phyloP scores from a whole-genome alignment of 2,113 vertebrate species.

The Nothobranchius furzeri region DNA sequence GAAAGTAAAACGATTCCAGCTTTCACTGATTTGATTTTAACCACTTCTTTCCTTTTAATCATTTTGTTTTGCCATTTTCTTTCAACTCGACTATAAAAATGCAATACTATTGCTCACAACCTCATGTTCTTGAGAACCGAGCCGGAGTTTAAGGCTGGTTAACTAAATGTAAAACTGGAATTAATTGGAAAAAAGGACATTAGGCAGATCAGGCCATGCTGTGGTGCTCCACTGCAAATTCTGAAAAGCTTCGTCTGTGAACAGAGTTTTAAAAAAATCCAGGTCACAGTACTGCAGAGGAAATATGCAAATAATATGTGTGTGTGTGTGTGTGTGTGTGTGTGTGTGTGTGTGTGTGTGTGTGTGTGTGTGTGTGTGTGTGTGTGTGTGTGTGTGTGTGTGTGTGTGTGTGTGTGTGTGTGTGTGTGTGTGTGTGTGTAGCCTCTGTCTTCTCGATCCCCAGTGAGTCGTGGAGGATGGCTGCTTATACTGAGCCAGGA shows the following conservation, averaged over 20 bases:
- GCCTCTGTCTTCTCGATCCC: too few species aligned
- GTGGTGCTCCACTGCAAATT: not conserved
- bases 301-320: not conserved
- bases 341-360: too few species aligned
- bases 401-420: too few species aligned
- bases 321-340: too few species aligned
- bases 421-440: too few species aligned
- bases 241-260: not conserved
- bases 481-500: too few species aligned
- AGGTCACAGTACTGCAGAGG: not conserved
- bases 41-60: not conserved
- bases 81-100: too few species aligned
- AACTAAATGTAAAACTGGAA: conserved; percentile 13
- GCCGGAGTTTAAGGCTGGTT: not conserved
- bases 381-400: too few species aligned
- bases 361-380: too few species aligned
- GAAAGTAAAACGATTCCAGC: not conserved
- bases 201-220: not conserved
- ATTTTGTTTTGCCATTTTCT: too few species aligned
- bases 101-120: too few species aligned
- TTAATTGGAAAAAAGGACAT: conserved; percentile 11
- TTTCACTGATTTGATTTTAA: not conserved
- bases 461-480: too few species aligned
- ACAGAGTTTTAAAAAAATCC: not conserved
- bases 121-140: not conserved